These are phyloP conservation scores for Nothura maculosa DNA, from an alignment of 2,797 vertebrate species.

Conservation along the genomic window DNA sequence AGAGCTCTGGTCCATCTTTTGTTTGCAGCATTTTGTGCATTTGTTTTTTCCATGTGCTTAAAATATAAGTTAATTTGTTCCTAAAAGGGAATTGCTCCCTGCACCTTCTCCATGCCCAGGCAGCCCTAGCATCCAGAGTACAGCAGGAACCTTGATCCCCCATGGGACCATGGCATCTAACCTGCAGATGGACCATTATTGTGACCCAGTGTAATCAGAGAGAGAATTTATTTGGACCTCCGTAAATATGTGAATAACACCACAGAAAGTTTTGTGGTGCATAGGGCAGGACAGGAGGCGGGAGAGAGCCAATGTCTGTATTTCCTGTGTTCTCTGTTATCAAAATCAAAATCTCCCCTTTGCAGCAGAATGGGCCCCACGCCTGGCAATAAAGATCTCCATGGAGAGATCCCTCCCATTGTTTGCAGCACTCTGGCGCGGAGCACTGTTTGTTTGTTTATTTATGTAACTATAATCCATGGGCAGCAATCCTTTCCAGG, in stretches of 20 bases:
- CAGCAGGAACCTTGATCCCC: accelerated
- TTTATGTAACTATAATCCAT: background rate
- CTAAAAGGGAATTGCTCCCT: background rate
- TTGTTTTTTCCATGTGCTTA: background rate
- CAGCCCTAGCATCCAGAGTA: background rate
- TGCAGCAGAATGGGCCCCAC: background rate
- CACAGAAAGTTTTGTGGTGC: background rate
- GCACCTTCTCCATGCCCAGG: accelerated
- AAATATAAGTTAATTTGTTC: background rate
- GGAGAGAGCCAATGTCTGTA: accelerated
- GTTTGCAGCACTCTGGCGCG: background rate
- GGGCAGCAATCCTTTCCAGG: background rate
- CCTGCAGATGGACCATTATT: background rate
- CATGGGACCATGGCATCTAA: accelerated
- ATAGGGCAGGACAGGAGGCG: background rate
- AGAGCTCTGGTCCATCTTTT: background rate
- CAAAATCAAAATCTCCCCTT: accelerated
- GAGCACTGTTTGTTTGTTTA: background rate
- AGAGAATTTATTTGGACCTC: background rate
- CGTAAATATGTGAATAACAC: background rate
- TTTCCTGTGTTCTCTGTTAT: background rate
- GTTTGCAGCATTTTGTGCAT: background rate
- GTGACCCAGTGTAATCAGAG: background rate
- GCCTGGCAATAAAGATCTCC: background rate
- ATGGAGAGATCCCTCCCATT: background rate